Percentiles rank a stretch among this genome's conserved stretches.
phyloP scores from a whole-genome alignment of 2,888 invertebrate species.

The Lasioglossum villosulum region DNA sequence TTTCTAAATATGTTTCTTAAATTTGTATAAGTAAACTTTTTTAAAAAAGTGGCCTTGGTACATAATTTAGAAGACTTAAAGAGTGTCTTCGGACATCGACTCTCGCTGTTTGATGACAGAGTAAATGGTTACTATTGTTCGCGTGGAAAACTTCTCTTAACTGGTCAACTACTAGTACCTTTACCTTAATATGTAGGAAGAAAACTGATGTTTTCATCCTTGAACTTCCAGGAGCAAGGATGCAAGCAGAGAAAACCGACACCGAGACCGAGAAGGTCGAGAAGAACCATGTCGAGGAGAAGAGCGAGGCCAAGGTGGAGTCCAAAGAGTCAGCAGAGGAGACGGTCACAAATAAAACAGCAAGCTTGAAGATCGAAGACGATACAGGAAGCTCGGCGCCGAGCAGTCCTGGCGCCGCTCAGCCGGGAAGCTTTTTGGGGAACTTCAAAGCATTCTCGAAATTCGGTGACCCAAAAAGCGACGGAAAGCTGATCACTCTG shows the following conservation, averaged over 20 bases:
- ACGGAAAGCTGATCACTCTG: constrained; percentile 94
- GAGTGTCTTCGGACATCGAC: too few relatives aligned
- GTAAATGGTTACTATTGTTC: too few relatives aligned
- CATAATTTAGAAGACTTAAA: too few relatives aligned
- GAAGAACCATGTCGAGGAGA: constrained; percentile 66
- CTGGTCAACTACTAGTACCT: too few relatives aligned
- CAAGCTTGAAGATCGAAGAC: constrained; percentile 76
- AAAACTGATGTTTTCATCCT: background rate
- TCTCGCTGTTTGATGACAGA: too few relatives aligned
- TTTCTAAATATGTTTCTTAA: too few relatives aligned
- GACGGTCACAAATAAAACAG: constrained; percentile 70
- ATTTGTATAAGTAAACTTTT: too few relatives aligned
- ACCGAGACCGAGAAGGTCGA: constrained; percentile 73
- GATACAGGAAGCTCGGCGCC: constrained; percentile 72
- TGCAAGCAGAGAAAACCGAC: constrained; percentile 69
- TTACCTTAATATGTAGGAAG: background rate
- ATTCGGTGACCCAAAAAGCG: constrained; percentile 94
- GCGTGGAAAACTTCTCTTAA: too few relatives aligned
- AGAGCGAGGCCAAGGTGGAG: constrained; percentile 59
- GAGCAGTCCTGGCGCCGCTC: constrained; percentile 71
- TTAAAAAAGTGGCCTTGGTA: too few relatives aligned
- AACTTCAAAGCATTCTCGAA: constrained; percentile 92
- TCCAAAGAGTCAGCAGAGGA: constrained; percentile 57
- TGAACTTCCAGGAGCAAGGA: constrained; percentile 37
- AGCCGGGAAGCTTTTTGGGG: constrained; percentile 73